These are phyloP conservation scores for Formicarius rufipectus DNA, from an alignment of 2,113 vertebrate genomes.

Conservation along the genomic window DNA sequence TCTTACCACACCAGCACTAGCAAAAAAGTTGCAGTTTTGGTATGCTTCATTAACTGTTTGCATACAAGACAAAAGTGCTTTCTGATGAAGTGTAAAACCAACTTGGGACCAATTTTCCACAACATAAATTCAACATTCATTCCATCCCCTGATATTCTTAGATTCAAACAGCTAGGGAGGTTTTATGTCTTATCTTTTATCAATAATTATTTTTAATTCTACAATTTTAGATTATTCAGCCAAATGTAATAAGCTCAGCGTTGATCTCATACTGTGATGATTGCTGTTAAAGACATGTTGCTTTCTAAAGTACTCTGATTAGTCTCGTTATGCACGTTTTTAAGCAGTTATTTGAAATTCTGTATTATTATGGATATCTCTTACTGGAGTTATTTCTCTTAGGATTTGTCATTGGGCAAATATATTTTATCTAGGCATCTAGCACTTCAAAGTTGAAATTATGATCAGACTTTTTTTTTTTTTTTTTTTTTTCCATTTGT, in stretches of 20 bases:
- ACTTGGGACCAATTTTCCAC: slow-evolving; percentile 86
- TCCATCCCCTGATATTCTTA: slow-evolving; percentile 72
- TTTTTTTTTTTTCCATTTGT: not conserved
- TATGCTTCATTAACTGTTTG: slow-evolving; percentile 85
- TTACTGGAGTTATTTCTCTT: not conserved
- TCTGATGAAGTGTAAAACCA: slow-evolving; percentile 84
- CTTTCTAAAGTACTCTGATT: slow-evolving; percentile 3
- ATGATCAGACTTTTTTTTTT: not conserved
- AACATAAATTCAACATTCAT: slow-evolving; percentile 82
- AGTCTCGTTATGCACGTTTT: not conserved
- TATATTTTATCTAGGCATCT: not conserved
- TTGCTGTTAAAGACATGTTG: slow-evolving; percentile 21
- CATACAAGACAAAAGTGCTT: slow-evolving; percentile 81
- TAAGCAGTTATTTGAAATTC: slow-evolving; percentile 4
- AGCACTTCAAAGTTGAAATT: not conserved
- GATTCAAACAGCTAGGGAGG: slow-evolving; percentile 60
- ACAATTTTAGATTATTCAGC: slow-evolving; percentile 48
- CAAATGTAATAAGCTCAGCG: slow-evolving; percentile 34
- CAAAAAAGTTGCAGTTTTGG: slow-evolving; percentile 70
- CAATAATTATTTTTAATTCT: slow-evolving; percentile 69
- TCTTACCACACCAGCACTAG: slow-evolving; percentile 44
- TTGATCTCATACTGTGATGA: slow-evolving; percentile 41
- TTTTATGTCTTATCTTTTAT: slow-evolving; percentile 61
- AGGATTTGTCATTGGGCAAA: not conserved
- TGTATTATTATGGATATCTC: not conserved